Percentiles rank a stretch among this genome's conserved stretches.
phyloP scores from a whole-genome alignment of 2,888 invertebrate species.

The Nysson spinosus region DNA sequence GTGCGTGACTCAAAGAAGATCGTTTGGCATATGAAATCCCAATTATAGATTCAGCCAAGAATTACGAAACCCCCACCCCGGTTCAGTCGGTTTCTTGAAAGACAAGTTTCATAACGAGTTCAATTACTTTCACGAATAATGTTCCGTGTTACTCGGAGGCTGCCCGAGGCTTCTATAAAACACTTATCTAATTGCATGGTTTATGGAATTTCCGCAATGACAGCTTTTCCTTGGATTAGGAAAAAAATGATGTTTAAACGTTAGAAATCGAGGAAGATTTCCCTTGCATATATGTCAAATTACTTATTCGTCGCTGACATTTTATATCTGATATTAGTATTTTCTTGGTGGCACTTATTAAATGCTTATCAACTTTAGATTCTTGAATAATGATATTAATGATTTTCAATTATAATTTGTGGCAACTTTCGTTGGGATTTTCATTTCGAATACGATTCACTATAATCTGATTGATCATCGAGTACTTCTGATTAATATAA shows the following conservation, averaged over 20 bases:
- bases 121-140: conserved; percentile 55
- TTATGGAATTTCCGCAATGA: conserved; percentile 23
- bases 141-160: conserved; percentile 9
- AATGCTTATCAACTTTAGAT: too few species aligned
- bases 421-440: too few species aligned
- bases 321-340: too few species aligned
- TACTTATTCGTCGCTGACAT: too few species aligned
- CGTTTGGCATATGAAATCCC: conserved; percentile 47
- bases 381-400: too few species aligned
- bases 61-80: conserved; percentile 44
- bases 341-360: too few species aligned
- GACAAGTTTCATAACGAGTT: conserved; percentile 51
- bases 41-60: conserved; percentile 53
- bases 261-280: not conserved
- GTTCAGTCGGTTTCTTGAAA: conserved; percentile 45
- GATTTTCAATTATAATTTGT: too few species aligned
- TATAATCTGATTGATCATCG: too few species aligned
- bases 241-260: conserved; percentile 7
- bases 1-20: conserved; percentile 38
- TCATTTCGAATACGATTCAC: too few species aligned
- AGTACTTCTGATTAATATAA: too few species aligned
- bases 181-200: conserved; percentile 22
- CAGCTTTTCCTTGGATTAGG: conserved; percentile 14
- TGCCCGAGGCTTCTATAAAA: conserved; percentile 11
- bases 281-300: not conserved